These are phyloP conservation scores for Hydrolagus affinis DNA, from an alignment of 2,113 vertebrate genomes.

Conservation along the genomic window DNA sequence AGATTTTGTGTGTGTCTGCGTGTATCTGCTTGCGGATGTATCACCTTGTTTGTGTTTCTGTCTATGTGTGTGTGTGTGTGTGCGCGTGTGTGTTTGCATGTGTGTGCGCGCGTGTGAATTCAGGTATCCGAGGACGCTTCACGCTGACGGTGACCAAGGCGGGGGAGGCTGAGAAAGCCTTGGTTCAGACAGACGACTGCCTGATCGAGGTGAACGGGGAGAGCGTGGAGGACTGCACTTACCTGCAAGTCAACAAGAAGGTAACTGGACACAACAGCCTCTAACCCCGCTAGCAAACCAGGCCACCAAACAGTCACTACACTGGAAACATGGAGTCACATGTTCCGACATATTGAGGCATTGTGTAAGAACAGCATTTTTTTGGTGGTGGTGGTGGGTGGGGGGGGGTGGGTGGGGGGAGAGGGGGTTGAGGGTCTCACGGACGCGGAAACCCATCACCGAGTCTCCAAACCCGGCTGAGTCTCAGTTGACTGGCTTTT, in stretches of 20 bases:
- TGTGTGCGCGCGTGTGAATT: neutral
- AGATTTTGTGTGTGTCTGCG: neutral
- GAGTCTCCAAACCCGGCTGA: too few relatives aligned
- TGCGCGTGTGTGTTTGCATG: neutral
- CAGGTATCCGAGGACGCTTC: slow-evolving; percentile 65
- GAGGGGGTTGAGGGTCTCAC: too few relatives aligned
- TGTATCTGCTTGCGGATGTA: neutral
- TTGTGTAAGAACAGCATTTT: too few relatives aligned
- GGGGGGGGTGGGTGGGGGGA: too few relatives aligned
- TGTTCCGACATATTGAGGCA: too few relatives aligned
- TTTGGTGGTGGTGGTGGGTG: too few relatives aligned
- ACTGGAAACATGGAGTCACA: too few relatives aligned
- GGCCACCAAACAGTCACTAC: too few relatives aligned
- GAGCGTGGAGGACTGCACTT: slow-evolving; percentile 53
- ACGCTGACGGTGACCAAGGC: slow-evolving; percentile 55
- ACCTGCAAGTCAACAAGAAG: slow-evolving; percentile 55
- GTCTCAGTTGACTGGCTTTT: too few relatives aligned
- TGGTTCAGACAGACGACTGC: slow-evolving; percentile 63
- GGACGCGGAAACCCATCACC: too few relatives aligned
- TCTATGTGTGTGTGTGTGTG: neutral
- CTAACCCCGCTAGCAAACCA: too few relatives aligned
- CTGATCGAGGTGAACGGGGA: slow-evolving; percentile 79
- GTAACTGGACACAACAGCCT: slow-evolving; percentile 44
- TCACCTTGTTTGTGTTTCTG: neutral
- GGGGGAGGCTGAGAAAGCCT: slow-evolving; percentile 70